Conservation (phyloP, 1,140 invertebrate genomes). For the Dreissena rostriformis region DNA sequence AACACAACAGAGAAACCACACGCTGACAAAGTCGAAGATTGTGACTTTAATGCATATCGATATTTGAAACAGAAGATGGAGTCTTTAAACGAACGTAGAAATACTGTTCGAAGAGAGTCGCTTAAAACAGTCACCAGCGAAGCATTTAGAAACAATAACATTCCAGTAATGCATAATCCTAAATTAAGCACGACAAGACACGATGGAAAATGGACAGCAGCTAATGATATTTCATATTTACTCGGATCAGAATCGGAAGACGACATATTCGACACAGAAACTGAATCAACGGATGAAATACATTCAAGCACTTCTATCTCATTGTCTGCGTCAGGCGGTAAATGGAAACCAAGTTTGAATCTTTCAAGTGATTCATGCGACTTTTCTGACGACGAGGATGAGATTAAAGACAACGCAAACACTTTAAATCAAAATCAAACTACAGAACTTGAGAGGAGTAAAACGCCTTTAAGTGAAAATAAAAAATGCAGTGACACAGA, state of each 20-base stretch:
- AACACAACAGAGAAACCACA: too few relatives aligned
- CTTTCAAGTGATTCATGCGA: background rate
- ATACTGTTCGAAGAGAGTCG: background rate
- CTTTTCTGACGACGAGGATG: background rate
- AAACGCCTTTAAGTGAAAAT: slow-evolving; percentile 19
- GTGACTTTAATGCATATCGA: background rate
- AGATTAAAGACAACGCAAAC: background rate
- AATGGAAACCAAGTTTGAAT: background rate
- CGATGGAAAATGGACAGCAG: background rate
- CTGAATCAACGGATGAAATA: background rate
- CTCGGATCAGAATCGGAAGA: background rate
- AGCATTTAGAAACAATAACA: background rate
- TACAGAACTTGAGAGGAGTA: slow-evolving; percentile 11
- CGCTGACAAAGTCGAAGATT: background rate
- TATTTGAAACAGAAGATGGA: background rate
- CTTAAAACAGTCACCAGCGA: background rate
- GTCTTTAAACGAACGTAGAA: background rate
- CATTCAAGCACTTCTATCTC: background rate
- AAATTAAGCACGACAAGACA: background rate
- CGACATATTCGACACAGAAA: background rate
- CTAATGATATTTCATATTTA: background rate
- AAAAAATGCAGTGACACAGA: slow-evolving; percentile 11
- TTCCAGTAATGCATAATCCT: background rate
- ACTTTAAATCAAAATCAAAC: background rate
- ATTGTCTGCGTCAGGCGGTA: background rate